Evolutionary conservation across 2,113 vertebrate species (phyloP).

Genomic region (Pachyramphus minor): DNA sequence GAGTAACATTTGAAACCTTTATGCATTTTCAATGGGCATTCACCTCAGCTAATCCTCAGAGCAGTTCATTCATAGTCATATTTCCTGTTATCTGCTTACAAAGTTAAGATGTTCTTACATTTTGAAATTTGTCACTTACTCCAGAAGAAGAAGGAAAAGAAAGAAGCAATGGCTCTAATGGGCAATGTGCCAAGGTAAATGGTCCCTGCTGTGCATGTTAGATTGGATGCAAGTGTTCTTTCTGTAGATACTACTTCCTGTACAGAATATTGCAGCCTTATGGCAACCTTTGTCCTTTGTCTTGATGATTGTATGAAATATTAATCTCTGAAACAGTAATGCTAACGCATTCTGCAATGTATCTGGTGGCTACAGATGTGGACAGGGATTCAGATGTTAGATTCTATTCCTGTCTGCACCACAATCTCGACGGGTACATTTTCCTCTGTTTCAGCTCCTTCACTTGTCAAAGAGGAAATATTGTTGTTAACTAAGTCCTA

Average conservation of each 20-base stretch:
- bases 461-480: conserved; percentile 17
- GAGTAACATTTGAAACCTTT: conserved; percentile 62
- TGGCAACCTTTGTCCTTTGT: conserved; percentile 44
- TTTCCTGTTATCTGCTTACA: conserved; percentile 61
- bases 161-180: background rate
- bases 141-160: conserved; percentile 29
- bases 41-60: conserved; percentile 57
- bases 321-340: conserved; percentile 26
- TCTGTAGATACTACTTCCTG: conserved; percentile 39
- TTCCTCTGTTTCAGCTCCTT: background rate
- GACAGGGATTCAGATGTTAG: background rate
- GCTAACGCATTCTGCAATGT: background rate
- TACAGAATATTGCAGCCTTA: conserved; percentile 57
- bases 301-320: conserved; percentile 50
- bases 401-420: background rate
- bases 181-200: conserved; percentile 41
- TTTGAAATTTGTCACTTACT: conserved; percentile 54
- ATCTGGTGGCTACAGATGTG: background rate
- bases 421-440: background rate
- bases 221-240: conserved; percentile 38
- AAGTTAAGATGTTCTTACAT: conserved; percentile 49
- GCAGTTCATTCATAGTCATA: conserved; percentile 59
- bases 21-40: conserved; percentile 63
- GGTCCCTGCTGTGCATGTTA: background rate
- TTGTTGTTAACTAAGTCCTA: background rate